phyloP scores from a whole-genome alignment of 2,888 invertebrate genomes.

The Caenorhabditis afra region DNA sequence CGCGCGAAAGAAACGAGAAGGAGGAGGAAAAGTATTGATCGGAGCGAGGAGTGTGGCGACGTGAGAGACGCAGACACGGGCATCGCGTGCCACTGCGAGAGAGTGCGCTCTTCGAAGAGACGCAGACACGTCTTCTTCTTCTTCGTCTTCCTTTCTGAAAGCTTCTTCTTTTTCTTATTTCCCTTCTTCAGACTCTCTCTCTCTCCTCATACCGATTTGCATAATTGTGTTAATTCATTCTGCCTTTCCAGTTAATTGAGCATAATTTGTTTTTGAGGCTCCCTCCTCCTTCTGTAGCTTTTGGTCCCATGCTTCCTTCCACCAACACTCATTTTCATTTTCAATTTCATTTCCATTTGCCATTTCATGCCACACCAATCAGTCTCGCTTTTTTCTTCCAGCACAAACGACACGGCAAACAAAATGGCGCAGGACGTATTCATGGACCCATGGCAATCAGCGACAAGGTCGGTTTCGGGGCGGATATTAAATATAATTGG shows the following conservation, averaged over 20 bases:
- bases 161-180: constrained; percentile 14
- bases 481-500: constrained; percentile 12
- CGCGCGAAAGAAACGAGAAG: too few relatives aligned
- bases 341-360: not conserved
- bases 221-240: constrained; percentile 46
- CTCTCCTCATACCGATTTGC: constrained; percentile 10
- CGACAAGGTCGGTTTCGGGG: constrained; percentile 29
- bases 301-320: not conserved
- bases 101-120: constrained; percentile 20
- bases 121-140: not conserved
- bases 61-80: constrained; percentile 38
- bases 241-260: constrained; percentile 9
- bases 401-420: constrained; percentile 1
- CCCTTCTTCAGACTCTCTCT: constrained; percentile 15
- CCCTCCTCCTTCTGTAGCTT: not conserved
- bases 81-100: constrained; percentile 37
- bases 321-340: not conserved
- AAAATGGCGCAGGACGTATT: constrained; percentile 59
- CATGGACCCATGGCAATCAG: constrained; percentile 60
- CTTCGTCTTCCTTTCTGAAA: not conserved
- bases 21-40: constrained; percentile 42
- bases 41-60: constrained; percentile 8
- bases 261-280: constrained; percentile 43
- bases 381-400: constrained; percentile 19
- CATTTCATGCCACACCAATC: not conserved